Base-by-base conservation (phyloP, 2,113 vertebrate species). In the Pycnonotus jocosus region DNA sequence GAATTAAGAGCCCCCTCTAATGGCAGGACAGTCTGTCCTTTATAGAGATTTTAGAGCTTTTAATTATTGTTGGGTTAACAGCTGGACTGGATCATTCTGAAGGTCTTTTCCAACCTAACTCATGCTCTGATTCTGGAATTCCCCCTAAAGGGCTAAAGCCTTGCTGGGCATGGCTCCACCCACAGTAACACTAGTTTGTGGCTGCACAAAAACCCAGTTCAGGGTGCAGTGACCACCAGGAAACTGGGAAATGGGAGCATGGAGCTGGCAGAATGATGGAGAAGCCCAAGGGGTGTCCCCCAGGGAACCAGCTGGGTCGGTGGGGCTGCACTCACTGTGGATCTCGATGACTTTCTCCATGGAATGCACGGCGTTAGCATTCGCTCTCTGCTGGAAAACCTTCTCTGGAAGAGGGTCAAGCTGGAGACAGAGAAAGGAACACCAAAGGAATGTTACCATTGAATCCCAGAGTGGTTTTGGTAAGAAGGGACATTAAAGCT, bases 341-440 rank as follows among this genome's bases (percentile, higher is more conserved):
- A 98, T 98, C 93, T 99, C 98, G 17, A 99, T 97, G 37, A 99
- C 99, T 92, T 99, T 99, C 97, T 99, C 99, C 98, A 99, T 98
- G 48, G 99, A 99, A 88, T 95, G 98, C 60, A 99, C 97, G 0
- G 99, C 99, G 1, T 99, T 99, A 48, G 98, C 95, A 4, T 99
- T 99, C 44, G 99, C 98, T 70, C 98, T 98, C 96, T 99, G 99
- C 93, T 99, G 98, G 47, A 99, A 92, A 54, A 99, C 97, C 84
- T 99, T 98, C 24, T 99, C 98, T 9, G 99, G 98, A 64, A 99
- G 98, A 71, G 99, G 98, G 40, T 98, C 98, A 18, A 98, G 97
- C 98, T 98, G 96, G n/a, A 85, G 71, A 93, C 28, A 82, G 33
- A 86, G 6, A 78, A 4, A 28, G 38, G 14, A 91, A 74, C 47